A percentile compares a stretch with the other conserved stretches of the same genome.
These are phyloP conservation scores for Lasioglossum morio DNA, from an alignment of 2,888 invertebrate species.

Conservation along the genomic window DNA sequence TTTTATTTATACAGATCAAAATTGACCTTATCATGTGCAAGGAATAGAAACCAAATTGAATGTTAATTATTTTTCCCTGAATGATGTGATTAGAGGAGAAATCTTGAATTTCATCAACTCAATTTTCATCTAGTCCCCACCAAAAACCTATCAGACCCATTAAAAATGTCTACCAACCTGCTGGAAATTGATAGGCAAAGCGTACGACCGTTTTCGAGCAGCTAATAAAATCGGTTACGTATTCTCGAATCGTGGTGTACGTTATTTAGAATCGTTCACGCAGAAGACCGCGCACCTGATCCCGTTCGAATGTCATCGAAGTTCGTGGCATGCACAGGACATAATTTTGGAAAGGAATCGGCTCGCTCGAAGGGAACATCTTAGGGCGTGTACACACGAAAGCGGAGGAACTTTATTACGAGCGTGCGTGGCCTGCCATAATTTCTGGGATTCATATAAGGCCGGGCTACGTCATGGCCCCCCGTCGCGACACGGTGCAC, in stretches of 20 bases:
- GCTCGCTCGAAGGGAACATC: constrained; percentile 30
- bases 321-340: constrained; percentile 39
- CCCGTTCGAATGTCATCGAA: constrained; percentile 35
- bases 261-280: not conserved
- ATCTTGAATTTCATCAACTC: too few species aligned
- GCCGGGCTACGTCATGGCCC: constrained; percentile 58
- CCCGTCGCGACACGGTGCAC: constrained; percentile 37
- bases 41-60: too few species aligned
- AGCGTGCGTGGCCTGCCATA: constrained; percentile 72
- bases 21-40: too few species aligned
- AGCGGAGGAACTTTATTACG: constrained; percentile 71
- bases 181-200: not conserved
- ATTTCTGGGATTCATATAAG: constrained; percentile 77
- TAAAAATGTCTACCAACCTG: not conserved
- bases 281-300: constrained; percentile 30
- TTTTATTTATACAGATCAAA: too few species aligned
- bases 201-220: not conserved
- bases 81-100: too few species aligned
- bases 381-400: constrained; percentile 27
- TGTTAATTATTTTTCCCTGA: too few species aligned
- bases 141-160: too few species aligned
- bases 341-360: constrained; percentile 59
- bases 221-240: not conserved
- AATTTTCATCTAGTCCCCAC: too few species aligned
- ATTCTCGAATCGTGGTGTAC: not conserved